Evolutionary conservation across 2,888 invertebrate species (phyloP).

Genomic region (Epinotia demarniana): DNA sequence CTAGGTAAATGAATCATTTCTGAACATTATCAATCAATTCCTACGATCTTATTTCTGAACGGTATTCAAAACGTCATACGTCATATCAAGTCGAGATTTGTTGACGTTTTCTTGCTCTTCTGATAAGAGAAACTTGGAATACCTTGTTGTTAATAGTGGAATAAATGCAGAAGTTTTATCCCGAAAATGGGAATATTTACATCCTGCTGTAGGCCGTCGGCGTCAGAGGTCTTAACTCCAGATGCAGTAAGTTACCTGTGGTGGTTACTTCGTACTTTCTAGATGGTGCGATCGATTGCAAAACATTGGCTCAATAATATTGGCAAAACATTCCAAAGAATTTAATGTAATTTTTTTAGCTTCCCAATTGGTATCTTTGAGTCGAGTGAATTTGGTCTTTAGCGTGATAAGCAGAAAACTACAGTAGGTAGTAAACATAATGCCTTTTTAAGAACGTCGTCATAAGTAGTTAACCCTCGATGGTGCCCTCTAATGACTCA

Average conservation of each 20-base stretch:
- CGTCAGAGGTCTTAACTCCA: slow-evolving; percentile 84
- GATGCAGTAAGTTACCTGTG: slow-evolving; percentile 79
- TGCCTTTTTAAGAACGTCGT: slow-evolving; percentile 4
- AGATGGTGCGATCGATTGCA: slow-evolving; percentile 34
- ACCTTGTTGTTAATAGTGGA: slow-evolving; percentile 11
- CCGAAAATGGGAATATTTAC: slow-evolving; percentile 78
- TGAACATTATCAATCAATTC: slow-evolving; percentile 3
- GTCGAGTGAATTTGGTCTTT: not conserved
- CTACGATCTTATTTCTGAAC: slow-evolving; percentile 45
- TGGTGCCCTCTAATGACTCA: slow-evolving; percentile 6
- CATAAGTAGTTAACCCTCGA: not conserved
- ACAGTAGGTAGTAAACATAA: not conserved
- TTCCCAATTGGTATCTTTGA: not conserved
- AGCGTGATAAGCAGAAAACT: not conserved
- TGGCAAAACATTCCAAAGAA: not conserved
- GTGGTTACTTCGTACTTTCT: slow-evolving; percentile 21
- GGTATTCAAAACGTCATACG: slow-evolving; percentile 31
- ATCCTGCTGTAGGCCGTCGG: slow-evolving; percentile 83
- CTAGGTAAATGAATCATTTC: slow-evolving; percentile 2
- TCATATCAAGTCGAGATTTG: slow-evolving; percentile 43
- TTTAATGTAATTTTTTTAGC: not conserved
- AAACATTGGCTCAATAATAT: slow-evolving; percentile 31
- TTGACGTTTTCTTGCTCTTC: slow-evolving; percentile 39
- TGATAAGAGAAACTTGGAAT: slow-evolving; percentile 39
- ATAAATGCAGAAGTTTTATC: slow-evolving; percentile 43